These are phyloP conservation scores for Phragmatobia fuliginosa DNA, from an alignment of 2,888 invertebrate species.

Conservation along the genomic window DNA sequence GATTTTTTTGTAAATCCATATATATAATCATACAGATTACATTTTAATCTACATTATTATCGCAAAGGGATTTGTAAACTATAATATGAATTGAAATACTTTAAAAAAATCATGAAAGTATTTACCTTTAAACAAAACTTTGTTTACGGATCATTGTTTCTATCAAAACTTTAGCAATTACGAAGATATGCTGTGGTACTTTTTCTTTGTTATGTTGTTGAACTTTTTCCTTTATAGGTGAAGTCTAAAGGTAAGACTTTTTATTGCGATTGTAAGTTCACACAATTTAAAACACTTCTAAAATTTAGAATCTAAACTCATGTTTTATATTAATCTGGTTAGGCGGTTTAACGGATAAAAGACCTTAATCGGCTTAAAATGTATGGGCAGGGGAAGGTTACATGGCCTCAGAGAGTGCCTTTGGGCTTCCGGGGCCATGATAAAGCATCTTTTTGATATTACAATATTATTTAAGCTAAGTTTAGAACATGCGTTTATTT, in stretches of 20 bases:
- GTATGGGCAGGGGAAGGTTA: background rate
- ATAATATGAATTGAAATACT: background rate
- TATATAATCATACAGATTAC: too few relatives aligned
- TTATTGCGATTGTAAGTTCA: background rate
- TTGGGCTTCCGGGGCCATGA: background rate
- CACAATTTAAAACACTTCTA: background rate
- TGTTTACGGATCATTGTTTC: background rate
- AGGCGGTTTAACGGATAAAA: background rate
- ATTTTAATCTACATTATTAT: background rate
- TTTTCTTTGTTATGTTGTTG: background rate
- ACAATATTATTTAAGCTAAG: background rate
- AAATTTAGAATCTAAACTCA: background rate
- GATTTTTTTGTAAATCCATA: too few relatives aligned
- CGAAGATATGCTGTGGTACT: background rate
- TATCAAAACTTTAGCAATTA: constrained; percentile 2
- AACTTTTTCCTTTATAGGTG: background rate
- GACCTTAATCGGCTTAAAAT: background rate
- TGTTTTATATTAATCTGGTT: background rate
- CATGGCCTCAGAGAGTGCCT: background rate
- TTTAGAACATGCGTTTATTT: too few relatives aligned
- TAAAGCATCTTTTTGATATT: background rate
- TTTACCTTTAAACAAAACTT: background rate
- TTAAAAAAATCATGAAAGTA: background rate
- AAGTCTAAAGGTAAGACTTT: background rate
- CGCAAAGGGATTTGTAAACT: background rate